Base-by-base conservation (phyloP, 2,888 invertebrate species). In the Megamerina dolium region DNA sequence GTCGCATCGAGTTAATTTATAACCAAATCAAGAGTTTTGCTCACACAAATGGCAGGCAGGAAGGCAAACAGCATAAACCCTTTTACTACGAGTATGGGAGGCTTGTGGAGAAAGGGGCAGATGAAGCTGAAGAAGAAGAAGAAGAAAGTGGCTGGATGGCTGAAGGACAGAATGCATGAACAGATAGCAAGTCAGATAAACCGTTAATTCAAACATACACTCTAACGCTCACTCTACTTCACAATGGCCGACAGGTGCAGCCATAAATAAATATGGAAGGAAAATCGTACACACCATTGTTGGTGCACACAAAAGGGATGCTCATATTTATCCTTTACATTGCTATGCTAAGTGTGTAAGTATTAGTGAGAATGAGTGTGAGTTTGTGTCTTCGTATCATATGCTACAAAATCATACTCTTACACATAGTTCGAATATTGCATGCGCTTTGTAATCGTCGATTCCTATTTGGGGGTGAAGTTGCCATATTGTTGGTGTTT, bases 1-100 rank as follows among this genome's bases (percentile, higher is more conserved):
- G 70, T 67, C 69, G 68, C n/a, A n/a, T 67, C 66, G 61, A 60
- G 59, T 60, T 63, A 63, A 66, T 68, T 70, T 69, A 69, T 66
- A 58, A 55, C 57, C 56, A 60, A 61, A 55, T 58, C 57, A 57
- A 61, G 55, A 53, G 52, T 13, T 14, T 32, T 20, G 32, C 17
- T 17, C 37, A 17, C 46, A 44, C n/a, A n/a, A n/a, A n/a, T n/a
- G n/a, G n/a, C n/a, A n/a, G n/a, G n/a, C n/a, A n/a, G n/a, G n/a
- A n/a, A n/a, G n/a, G n/a, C n/a, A n/a, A n/a, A n/a, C n/a, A 45
- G 44, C 54, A 53, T 57, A 57, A 52, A 49, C 49, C 49, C 38
- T 27, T 34, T 9, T 5, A 16, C 31, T 14, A 20, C n/a, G 2
- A 13, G 13, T 18, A 13, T 38, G 9, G 16, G 9, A n/a, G 14